Evolutionary conservation across 2,888 invertebrate genomes (phyloP), one percentile per base, ranked within the genome.

Genomic region (Mystacides longicornis): DNA sequence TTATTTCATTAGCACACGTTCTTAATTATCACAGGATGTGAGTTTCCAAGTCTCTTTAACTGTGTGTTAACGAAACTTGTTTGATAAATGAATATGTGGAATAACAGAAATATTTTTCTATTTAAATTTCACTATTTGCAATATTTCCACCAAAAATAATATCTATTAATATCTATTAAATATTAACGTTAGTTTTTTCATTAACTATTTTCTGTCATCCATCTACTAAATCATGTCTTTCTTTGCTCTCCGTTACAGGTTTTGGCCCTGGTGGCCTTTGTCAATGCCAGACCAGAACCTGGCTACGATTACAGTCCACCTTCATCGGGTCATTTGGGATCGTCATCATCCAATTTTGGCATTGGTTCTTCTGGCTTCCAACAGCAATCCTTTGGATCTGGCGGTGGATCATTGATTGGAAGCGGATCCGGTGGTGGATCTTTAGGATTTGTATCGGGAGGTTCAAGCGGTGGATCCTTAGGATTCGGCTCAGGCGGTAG

Each of bases 201-300:
- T n/a, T n/a, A n/a, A n/a, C n/a, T n/a, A n/a, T n/a, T n/a, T n/a
- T n/a, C n/a, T n/a, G n/a, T n/a, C n/a, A n/a, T n/a, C 37, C 3
- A 14, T 37, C 16, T 37, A 37, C 14, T 37, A 27, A 4, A 37
- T 37, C 14, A 37, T 14, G 16, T n/a, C 16, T 14, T 51, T 21
- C 31, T 22, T 27, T 45, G 37, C 46, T 50, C 37, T 14, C 3
- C 19, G 5, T 57, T 56, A 19, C 48, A 61, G 61, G 50, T 61
- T 20, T 45, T 61, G 16, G 77, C 76, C 70, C 74, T 81, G 62
- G 73, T 79, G 71, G 77, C 78, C 56, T 71, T 79, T 68, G 78
- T 77, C 67, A 76, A 78, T 68, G 80, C 78, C 55, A 73, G 79
- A 59, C 81, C 81, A 68, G 81, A 82, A 70, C 80, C 81, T 70